Base-by-base conservation (phyloP, 2,113 vertebrate species). In the Zosterops pallidus region DNA sequence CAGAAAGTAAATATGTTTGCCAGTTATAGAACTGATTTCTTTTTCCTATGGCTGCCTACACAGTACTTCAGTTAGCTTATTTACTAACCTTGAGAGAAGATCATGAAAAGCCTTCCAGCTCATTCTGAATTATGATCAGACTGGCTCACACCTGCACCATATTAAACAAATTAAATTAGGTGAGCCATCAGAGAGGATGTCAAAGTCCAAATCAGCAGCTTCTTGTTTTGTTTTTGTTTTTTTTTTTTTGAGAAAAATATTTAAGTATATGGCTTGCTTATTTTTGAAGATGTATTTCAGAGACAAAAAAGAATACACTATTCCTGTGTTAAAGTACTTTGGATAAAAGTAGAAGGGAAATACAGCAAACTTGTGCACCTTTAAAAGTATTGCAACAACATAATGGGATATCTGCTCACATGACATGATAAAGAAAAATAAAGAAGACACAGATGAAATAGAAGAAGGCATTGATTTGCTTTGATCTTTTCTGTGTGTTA, bases 151-250 rank as follows among this genome's bases (percentile, higher is more conserved):
- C 13, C 35, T 42, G 26, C 24, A 62, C 26, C 23, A 44, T 72
- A 82, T 82, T 87, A 95, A 91, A 78, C 25, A 90, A 89, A 91
- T 52, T 28, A 83, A 90, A 80, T 95, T 55, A 80, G 23, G 10
- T 49, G 55, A 87, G 37, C 18, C 31, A 44, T 84, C 26, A 68
- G 9, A 78, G 33, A 47, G 63, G 14, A 74, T 60, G 26, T 39
- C 46, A 49, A 87, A 95, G 15, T 79, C 94, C 65, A 92, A 72
- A 85, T 83, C 53, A 79, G 53, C 9, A 50, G 4, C 2, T 81
- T 52, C 2, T 29, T 47, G 6, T 25, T n/a, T 44, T 44, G 6
- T 18, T 23, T 13, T 25, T n/a, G 19, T 44, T 7, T 18, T 47
- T 13, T 20, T 41, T 31, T n/a, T 25, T 0, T 31, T 49, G 23